Evolutionary conservation across 2,888 invertebrate genomes (phyloP), one percentile per base, ranked within the genome.

Genomic region (Augochlorella aurata): DNA sequence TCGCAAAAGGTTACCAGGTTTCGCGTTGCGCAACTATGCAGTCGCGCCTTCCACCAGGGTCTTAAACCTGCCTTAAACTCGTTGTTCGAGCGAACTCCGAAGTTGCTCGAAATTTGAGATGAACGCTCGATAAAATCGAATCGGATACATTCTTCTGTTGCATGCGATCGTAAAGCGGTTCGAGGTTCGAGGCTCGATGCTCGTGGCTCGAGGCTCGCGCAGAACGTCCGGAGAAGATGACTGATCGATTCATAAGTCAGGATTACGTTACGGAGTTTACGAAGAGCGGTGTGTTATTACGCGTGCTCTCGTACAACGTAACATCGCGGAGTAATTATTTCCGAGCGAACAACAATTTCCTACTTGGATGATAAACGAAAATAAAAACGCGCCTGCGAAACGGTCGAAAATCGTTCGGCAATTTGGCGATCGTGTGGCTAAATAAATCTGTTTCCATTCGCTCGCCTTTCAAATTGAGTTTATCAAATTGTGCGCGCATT

Each of bases 1-100:
- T 87, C 85, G 85, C 85, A 91, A 91, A 92, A 92, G 92, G 92
- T 92, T 90, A 92, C 90, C 91, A 87, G 92, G 92, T 90, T 91
- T 90, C 86, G 75, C 80, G 85, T 92, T 92, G 90, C 88, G 89
- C 88, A 90, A 92, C 79, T 67, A 29, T 68, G 67, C 79, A 74
- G 75, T 84, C 82, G 77, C 82, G 73, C 77, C 80, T 79, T 79
- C 83, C 82, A 83, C 80, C 79, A 82, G 83, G 77, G 74, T 66
- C 75, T 66, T 16, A 12, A 54, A 21, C 21, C 12, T 21, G 38
- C 47, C 79, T n/a, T n/a, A n/a, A n/a, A 21, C 52, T 63, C 49
- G 47, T 73, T 16, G 47, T 73, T 14, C 29, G 52, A 66, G 21
- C 50, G 29, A 73, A 73, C 63, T 38, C 7, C 38, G 38, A 38